A percentile compares a stretch with the other conserved stretches of the same genome.
Evolutionary conservation across 2,797 vertebrate genomes (phyloP).

Genomic region (Schizopygopsis malacanthus): DNA sequence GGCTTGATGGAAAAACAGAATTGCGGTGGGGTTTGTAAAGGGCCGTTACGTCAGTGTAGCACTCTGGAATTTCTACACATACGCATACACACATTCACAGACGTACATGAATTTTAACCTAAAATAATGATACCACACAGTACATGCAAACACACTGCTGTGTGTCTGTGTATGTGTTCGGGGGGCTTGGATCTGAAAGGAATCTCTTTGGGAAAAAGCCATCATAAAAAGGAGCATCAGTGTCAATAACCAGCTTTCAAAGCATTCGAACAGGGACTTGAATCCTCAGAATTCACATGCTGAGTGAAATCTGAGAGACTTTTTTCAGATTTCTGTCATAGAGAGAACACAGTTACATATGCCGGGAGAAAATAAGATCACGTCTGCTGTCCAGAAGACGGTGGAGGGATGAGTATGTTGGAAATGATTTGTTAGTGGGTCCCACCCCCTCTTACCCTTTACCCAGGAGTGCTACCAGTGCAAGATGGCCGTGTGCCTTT

Average conservation of each 20-base stretch:
- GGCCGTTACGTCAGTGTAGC: constrained; percentile 75
- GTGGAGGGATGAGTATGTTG: constrained; percentile 46
- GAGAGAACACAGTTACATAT: constrained; percentile 70
- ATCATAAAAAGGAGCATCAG: constrained; percentile 80
- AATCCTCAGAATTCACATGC: constrained; percentile 73
- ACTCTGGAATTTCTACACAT: constrained; percentile 75
- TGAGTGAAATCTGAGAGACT: constrained; percentile 68
- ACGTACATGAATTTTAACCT: constrained; percentile 30
- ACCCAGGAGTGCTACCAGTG: constrained; percentile 80
- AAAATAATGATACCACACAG: constrained; percentile 11
- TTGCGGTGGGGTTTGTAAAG: constrained; percentile 65
- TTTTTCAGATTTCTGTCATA: constrained; percentile 82
- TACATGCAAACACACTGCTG: constrained; percentile 58
- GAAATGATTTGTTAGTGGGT: constrained; percentile 67
- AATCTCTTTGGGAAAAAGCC: constrained; percentile 86
- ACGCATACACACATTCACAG: constrained; percentile 69
- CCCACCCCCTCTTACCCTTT: constrained; percentile 73
- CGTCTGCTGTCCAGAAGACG: constrained; percentile 38
- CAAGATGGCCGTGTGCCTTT: constrained; percentile 86
- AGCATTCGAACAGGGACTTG: constrained; percentile 76
- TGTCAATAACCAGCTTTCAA: constrained; percentile 71
- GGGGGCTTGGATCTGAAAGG: constrained; percentile 71
- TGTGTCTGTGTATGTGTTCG: constrained; percentile 71
- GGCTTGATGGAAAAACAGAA: constrained; percentile 65
- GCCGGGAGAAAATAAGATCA: constrained; percentile 60